Percentiles rank a stretch among this genome's conserved stretches.
These are phyloP conservation scores for Drosophila neonasuta DNA, from an alignment of 2,888 invertebrate species.

Conservation along the genomic window DNA sequence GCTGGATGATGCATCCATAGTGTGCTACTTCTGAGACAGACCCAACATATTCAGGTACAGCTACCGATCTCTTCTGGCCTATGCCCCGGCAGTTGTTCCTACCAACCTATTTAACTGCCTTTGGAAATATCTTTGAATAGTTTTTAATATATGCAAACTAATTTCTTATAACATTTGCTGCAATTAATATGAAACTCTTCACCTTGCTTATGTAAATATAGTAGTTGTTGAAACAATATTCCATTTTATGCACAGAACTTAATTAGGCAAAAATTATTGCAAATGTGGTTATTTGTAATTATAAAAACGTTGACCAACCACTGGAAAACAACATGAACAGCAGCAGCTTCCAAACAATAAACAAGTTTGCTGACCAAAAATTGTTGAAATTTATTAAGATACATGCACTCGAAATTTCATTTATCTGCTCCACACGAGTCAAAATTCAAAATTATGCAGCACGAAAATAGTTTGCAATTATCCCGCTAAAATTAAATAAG, in stretches of 20 bases:
- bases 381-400: conserved; percentile 44
- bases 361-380: conserved; percentile 16
- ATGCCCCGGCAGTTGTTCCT: too few species aligned
- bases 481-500: conserved; percentile 23
- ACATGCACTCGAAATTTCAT: conserved; percentile 26
- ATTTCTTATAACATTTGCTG: neutral
- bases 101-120: too few species aligned
- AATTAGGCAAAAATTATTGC: conserved; percentile 56
- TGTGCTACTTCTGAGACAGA: too few species aligned
- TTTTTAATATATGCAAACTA: too few species aligned
- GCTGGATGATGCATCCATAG: too few species aligned
- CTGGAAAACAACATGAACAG: conserved; percentile 8
- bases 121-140: too few species aligned
- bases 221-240: neutral
- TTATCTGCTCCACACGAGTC: conserved; percentile 40
- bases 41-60: too few species aligned
- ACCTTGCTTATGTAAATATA: neutral
- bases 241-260: conserved; percentile 24
- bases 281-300: conserved; percentile 45
- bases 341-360: conserved; percentile 2
- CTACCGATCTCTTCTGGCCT: too few species aligned
- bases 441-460: conserved; percentile 14
- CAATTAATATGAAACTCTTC: conserved; percentile 21
- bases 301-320: conserved; percentile 32
- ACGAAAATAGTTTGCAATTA: conserved; percentile 40